phyloP scores from a whole-genome alignment of 1,140 invertebrate species.

The Drosophila navojoa region DNA sequence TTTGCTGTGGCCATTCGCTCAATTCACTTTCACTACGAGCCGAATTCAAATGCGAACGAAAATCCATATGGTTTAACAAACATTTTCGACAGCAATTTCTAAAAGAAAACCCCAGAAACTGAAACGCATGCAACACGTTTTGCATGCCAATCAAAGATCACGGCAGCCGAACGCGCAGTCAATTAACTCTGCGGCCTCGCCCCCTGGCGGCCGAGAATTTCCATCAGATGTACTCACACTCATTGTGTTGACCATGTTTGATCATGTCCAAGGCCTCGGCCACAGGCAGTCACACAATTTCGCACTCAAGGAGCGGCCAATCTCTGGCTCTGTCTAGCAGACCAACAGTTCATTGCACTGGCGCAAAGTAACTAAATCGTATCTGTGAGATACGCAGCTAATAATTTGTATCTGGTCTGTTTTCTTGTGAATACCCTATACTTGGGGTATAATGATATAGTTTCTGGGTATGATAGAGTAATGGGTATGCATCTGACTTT shows the following conservation, averaged over 20 bases:
- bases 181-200: slow-evolving; percentile 33
- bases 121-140: slow-evolving; percentile 30
- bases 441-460: not conserved
- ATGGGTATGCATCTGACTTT: too few relatives aligned
- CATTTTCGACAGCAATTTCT: slow-evolving; percentile 29
- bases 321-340: not conserved
- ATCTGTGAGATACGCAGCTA: not conserved
- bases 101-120: slow-evolving; percentile 3
- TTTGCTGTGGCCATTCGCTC: too few relatives aligned
- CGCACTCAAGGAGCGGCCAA: not conserved
- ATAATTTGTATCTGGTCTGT: not conserved
- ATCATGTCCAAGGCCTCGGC: too few relatives aligned
- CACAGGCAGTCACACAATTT: not conserved
- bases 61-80: slow-evolving; percentile 5
- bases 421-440: not conserved
- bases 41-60: not conserved
- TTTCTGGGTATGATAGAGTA: too few relatives aligned
- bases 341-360: slow-evolving; percentile 5
- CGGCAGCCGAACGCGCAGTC: not conserved
- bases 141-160: slow-evolving; percentile 52
- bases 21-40: slow-evolving; percentile 44
- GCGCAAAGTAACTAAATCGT: not conserved
- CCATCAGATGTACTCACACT: not conserved
- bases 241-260: too few relatives aligned
- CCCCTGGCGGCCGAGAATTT: slow-evolving; percentile 21